These are phyloP conservation scores for Lepas anatifera DNA, from an alignment of 2,888 invertebrate species.

Conservation along the genomic window DNA sequence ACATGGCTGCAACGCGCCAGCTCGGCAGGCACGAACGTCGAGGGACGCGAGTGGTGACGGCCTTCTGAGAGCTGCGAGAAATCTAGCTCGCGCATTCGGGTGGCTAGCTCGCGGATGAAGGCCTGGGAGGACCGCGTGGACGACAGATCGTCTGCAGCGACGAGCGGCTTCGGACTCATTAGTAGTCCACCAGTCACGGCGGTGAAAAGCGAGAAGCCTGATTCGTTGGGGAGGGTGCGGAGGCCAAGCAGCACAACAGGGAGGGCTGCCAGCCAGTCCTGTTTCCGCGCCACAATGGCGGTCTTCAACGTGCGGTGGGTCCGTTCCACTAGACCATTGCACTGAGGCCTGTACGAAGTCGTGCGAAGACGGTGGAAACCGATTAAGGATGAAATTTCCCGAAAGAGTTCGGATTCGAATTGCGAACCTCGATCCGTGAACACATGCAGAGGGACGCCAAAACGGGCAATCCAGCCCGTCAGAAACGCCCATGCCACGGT, in stretches of 20 bases:
- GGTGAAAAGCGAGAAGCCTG: constrained; percentile 23
- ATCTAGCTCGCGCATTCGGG: neutral
- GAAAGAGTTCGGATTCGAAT: constrained; percentile 28
- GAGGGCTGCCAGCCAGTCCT: constrained; percentile 28
- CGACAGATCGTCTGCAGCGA: neutral
- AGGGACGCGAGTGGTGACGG: neutral
- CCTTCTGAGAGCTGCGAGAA: neutral
- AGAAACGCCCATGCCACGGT: neutral
- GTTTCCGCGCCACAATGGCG: constrained; percentile 29
- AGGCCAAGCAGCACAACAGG: constrained; percentile 31
- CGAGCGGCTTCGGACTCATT: constrained; percentile 19
- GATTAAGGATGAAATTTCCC: constrained; percentile 17
- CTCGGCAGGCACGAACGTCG: neutral
- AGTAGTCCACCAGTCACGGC: constrained; percentile 26
- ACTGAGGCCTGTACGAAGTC: constrained; percentile 24
- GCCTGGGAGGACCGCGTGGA: neutral
- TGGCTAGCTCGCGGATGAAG: neutral
- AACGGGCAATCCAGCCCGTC: neutral
- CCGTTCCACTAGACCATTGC: constrained; percentile 35
- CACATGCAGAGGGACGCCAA: neutral
- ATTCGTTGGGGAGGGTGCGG: constrained; percentile 28
- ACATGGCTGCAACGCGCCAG: neutral
- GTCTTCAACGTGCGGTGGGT: constrained; percentile 35
- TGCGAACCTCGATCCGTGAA: constrained; percentile 30
- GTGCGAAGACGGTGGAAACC: constrained; percentile 15